Base-by-base conservation (phyloP, 2,113 vertebrate genomes). In the Aldabrachelys gigantea region DNA sequence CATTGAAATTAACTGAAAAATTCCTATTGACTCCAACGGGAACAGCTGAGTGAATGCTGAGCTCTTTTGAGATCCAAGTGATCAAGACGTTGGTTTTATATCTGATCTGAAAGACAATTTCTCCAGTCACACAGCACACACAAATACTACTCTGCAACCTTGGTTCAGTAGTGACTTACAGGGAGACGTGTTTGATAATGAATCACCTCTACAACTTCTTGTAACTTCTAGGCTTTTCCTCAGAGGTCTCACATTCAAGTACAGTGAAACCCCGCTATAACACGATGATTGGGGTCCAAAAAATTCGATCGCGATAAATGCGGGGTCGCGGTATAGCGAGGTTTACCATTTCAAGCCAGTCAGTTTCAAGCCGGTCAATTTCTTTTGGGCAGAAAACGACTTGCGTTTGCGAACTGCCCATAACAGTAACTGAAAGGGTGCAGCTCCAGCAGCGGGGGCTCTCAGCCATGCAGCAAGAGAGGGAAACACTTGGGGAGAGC, bases 1-100 rank as follows among this genome's bases (percentile, higher is more conserved):
- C 6, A 83, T 6, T 69, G 84, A 94, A 89, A 84, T 59, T 80
- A 79, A 7, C 31, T 85, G 12, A 6, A 87, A 89, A 89, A 31
- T 44, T 47, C 13, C 5, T 50, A 83, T 57, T 91, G 17, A 62
- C 65, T 85, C 83, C 25, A 29, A 4, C 25, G 50, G 41, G 47
- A 94, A 76, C 14, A 93, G 87, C 90, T 85, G 27, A 35, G 12
- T 5, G 56, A 35, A 53, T 53, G 86, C 0, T 76, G 19, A 57
- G 62, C 76, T 35, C 44, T 12, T 72, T 22, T 72, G 65, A n/a
- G 65, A 38, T 38, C 27, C 31, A 85, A 65, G 16, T 27, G 75
- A 21, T 31, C 22, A 90, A 38, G 93, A 1, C 1, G 81, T 89
- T 41, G 11, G 44, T 0, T 0, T 41, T 59, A 35, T 76, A 3